Evolutionary conservation across 2,888 invertebrate species (phyloP).

Genomic region (Liopterus haemorrhoidalis): DNA sequence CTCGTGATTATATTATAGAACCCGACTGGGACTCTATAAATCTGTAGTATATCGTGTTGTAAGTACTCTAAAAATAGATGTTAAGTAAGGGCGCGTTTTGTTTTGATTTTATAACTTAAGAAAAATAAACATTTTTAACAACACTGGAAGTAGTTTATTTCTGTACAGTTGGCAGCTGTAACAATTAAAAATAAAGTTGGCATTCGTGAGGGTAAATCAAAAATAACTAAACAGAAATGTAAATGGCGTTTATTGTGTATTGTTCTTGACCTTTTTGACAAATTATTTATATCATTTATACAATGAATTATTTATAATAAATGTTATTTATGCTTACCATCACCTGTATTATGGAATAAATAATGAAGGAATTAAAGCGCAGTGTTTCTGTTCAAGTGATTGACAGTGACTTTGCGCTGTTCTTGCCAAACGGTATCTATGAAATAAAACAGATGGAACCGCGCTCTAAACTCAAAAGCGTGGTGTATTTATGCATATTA

Average conservation of each 20-base stretch:
- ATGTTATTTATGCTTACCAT: slow-evolving; percentile 23
- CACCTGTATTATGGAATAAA: slow-evolving; percentile 37
- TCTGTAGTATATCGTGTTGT: slow-evolving; percentile 1
- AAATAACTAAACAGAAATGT: slow-evolving; percentile 13
- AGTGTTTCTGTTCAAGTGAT: slow-evolving; percentile 74
- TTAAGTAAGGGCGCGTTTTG: no score
- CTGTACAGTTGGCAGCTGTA: slow-evolving; percentile 18
- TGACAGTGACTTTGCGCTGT: slow-evolving; percentile 74
- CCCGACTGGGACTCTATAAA: slow-evolving; percentile 41
- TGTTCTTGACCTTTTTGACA: slow-evolving; percentile 13
- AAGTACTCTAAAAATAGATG: not conserved
- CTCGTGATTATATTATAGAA: slow-evolving; percentile 42
- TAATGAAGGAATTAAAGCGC: slow-evolving; percentile 45
- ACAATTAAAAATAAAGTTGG: slow-evolving; percentile 5
- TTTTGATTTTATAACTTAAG: no score
- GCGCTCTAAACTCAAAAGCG: slow-evolving; percentile 68
- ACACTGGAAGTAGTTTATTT: slow-evolving; percentile 17
- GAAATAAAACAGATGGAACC: slow-evolving; percentile 83
- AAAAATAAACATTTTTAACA: no score
- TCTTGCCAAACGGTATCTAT: slow-evolving; percentile 70
- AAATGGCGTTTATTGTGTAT: slow-evolving; percentile 20
- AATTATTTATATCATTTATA: slow-evolving; percentile 4
- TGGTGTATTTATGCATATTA: slow-evolving; percentile 74
- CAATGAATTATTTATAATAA: slow-evolving; percentile 16
- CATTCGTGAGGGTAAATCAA: slow-evolving; percentile 5